Percentiles rank a stretch among this genome's conserved stretches.
Evolutionary conservation across 2,797 vertebrate genomes (phyloP).

Genomic region (Acropternis orthonyx): DNA sequence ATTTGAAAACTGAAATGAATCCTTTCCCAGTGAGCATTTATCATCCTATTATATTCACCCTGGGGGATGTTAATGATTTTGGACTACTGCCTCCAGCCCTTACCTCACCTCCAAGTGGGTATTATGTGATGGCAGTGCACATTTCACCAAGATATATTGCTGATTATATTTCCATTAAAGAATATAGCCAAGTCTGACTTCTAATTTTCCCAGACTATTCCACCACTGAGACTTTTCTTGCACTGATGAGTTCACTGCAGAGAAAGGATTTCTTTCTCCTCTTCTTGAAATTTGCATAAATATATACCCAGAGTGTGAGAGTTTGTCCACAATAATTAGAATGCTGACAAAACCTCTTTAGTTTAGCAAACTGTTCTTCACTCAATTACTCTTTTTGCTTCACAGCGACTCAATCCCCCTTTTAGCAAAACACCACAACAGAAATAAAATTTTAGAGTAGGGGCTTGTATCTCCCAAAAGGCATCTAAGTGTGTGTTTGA

Average conservation of each 20-base stretch:
- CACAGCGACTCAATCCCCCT: background rate
- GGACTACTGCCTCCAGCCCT: constrained; percentile 65
- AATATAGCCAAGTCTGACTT: constrained; percentile 64
- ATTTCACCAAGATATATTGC: constrained; percentile 71
- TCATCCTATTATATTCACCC: constrained; percentile 69
- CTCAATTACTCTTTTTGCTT: background rate
- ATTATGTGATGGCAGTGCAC: constrained; percentile 56
- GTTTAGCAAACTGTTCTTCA: background rate
- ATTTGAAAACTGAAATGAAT: constrained; percentile 71
- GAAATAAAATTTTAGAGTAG: background rate
- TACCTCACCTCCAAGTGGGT: constrained; percentile 65
- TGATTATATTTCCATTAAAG: constrained; percentile 79
- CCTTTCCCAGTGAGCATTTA: constrained; percentile 60
- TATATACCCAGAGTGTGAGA: background rate
- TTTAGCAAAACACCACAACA: background rate
- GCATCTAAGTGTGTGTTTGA: background rate
- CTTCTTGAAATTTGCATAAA: background rate
- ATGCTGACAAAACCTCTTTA: background rate
- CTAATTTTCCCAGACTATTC: constrained; percentile 67
- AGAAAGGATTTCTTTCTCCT: constrained; percentile 33
- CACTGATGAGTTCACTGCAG: constrained; percentile 28
- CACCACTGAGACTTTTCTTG: constrained; percentile 30
- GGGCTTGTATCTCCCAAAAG: background rate
- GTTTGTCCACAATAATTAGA: background rate
- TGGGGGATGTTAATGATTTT: constrained; percentile 72